phyloP scores from a whole-genome alignment of 2,797 vertebrate genomes.

The Podarcis lilfordi region DNA sequence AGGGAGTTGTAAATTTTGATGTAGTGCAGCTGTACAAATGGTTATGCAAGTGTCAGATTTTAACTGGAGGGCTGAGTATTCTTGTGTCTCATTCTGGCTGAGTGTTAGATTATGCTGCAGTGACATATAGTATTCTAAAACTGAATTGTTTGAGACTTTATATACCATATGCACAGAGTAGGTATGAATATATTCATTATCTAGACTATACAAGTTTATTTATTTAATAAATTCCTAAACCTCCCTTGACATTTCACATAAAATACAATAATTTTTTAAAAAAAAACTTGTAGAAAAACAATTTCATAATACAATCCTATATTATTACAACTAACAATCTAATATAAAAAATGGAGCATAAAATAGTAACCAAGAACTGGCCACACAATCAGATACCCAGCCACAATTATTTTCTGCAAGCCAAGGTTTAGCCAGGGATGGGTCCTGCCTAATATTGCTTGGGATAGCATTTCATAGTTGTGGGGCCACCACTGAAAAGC shows the following conservation, averaged over 20 bases:
- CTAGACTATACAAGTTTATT: neutral
- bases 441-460: too few relatives aligned
- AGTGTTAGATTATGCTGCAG: neutral
- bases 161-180: too few relatives aligned
- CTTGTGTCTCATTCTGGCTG: neutral
- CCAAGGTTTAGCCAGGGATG: too few relatives aligned
- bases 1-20: constrained; percentile 32
- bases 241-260: too few relatives aligned
- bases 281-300: neutral
- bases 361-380: too few relatives aligned
- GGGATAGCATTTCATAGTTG: too few relatives aligned
- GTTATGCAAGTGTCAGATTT: constrained; percentile 18
- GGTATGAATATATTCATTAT: neutral
- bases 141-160: neutral
- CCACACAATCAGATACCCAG: neutral
- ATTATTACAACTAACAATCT: too few relatives aligned
- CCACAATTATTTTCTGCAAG: too few relatives aligned
- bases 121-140: neutral
- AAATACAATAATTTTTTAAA: neutral
- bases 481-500: neutral
- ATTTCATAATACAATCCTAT: too few relatives aligned
- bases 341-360: neutral
- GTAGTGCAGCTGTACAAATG: constrained; percentile 23
- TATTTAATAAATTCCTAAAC: too few relatives aligned
- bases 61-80: constrained; percentile 5